Conservation (phyloP, 2,113 vertebrate genomes). For the Ariopsis seemanni region DNA sequence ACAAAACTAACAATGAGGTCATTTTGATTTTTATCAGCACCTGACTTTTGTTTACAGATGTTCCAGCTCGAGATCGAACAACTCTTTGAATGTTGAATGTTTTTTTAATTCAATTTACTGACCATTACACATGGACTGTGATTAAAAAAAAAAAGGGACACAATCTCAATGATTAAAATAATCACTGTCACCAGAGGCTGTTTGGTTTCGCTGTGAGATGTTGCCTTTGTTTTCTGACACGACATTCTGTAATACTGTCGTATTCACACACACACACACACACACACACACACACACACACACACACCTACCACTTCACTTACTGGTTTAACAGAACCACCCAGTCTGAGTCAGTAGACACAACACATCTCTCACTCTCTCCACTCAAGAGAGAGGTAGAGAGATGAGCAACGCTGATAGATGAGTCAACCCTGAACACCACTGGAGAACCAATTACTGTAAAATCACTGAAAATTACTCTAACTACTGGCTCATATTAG, state of each 20-base stretch:
- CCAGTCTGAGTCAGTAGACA: conserved; percentile 43
- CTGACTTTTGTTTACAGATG: neutral
- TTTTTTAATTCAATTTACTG: neutral
- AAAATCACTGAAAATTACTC: neutral
- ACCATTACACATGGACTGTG: neutral
- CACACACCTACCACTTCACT: conserved; percentile 17
- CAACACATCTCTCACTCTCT: conserved; percentile 31
- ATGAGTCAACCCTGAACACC: conserved; percentile 19
- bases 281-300: conserved; percentile 19
- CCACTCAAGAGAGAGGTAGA: conserved; percentile 19
- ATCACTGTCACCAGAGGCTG: neutral
- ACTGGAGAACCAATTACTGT: neutral
- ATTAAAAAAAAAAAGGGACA: neutral
- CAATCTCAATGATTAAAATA: neutral
- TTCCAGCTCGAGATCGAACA: neutral
- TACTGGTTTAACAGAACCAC: conserved; percentile 26
- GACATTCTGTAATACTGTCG: neutral
- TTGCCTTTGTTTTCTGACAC: neutral
- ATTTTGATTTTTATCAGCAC: neutral
- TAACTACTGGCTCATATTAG: neutral
- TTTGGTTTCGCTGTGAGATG: neutral
- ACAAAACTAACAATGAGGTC: neutral
- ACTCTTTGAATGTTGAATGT: neutral
- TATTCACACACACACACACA: neutral
- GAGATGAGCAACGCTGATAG: conserved; percentile 20